Conservation (phyloP, 2,888 invertebrate genomes). For the Tortricodes alternella region DNA sequence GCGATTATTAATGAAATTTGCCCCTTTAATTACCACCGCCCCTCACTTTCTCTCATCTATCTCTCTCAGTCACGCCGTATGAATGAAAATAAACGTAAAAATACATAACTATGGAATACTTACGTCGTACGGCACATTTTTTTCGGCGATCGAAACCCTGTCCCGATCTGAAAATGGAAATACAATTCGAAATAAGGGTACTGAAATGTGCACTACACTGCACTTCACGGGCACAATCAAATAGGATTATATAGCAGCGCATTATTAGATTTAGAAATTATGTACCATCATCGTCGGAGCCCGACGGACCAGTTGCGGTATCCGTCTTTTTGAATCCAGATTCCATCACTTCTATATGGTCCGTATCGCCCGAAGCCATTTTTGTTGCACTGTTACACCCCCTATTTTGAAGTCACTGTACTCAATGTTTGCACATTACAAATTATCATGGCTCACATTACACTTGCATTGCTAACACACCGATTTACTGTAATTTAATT, state of each 20-base stretch:
- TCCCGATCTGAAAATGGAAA: constrained; percentile 81
- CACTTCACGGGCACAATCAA: constrained; percentile 38
- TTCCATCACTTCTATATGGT: constrained; percentile 90
- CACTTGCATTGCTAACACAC: constrained; percentile 71
- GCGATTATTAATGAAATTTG: constrained; percentile 45
- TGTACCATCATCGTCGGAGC: constrained; percentile 84
- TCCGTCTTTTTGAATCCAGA: constrained; percentile 84
- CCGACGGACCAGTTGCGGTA: constrained; percentile 81
- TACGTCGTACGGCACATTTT: constrained; percentile 84
- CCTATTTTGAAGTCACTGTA: constrained; percentile 70
- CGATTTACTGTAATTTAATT: constrained; percentile 80
- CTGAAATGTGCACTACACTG: constrained; percentile 25
- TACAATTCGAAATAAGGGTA: constrained; percentile 51
- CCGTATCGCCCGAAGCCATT: constrained; percentile 94
- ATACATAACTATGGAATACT: constrained; percentile 61
- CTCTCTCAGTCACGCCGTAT: constrained; percentile 38
- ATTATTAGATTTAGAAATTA: constrained; percentile 62
- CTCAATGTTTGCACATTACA: constrained; percentile 63
- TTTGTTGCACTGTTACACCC: constrained; percentile 75
- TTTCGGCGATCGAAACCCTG: constrained; percentile 83
- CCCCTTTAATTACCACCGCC: constrained; percentile 43
- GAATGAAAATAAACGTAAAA: constrained; percentile 50
- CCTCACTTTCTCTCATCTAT: constrained; percentile 46
- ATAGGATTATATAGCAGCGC: constrained; percentile 47
- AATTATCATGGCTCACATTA: constrained; percentile 75